These are phyloP conservation scores for Pogonocichla stellata DNA, from an alignment of 2,113 vertebrate species.

Conservation along the genomic window DNA sequence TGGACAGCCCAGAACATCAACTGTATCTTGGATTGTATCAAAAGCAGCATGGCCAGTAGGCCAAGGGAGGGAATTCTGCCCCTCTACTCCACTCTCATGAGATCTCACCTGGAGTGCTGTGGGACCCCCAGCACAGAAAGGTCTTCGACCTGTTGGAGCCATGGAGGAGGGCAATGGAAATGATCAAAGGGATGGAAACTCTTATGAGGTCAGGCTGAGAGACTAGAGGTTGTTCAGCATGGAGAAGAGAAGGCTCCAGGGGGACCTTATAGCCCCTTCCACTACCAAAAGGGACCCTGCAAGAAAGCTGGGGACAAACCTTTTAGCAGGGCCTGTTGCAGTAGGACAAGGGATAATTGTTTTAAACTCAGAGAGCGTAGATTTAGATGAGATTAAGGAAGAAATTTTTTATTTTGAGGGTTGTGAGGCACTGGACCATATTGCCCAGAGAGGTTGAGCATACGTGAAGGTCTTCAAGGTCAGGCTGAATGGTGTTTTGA, in stretches of 20 bases:
- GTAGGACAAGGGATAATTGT: neutral
- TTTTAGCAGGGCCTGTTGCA: neutral
- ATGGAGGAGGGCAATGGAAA: neutral
- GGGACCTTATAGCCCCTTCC: neutral
- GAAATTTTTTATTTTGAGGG: neutral
- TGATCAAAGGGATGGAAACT: neutral
- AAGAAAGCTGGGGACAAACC: neutral
- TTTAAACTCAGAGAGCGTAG: neutral
- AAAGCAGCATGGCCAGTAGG: neutral
- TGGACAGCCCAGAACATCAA: neutral
- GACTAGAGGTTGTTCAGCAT: neutral
- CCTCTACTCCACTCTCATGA: fast-evolving
- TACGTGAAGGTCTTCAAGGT: neutral
- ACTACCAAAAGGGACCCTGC: neutral
- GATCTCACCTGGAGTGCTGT: neutral
- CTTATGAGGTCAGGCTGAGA: neutral
- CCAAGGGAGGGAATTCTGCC: neutral
- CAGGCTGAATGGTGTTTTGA: neutral
- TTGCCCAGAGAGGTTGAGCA: neutral
- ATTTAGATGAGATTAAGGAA: neutral
- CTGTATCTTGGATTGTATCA: neutral
- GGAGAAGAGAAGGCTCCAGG: neutral
- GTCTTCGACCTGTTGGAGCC: neutral
- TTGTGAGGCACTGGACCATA: neutral
- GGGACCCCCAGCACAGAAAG: neutral